Percentiles rank a stretch among this genome's conserved stretches.
These are phyloP conservation scores for Spondyliosoma cantharus DNA, from an alignment of 2,797 vertebrate species.

Conservation along the genomic window DNA sequence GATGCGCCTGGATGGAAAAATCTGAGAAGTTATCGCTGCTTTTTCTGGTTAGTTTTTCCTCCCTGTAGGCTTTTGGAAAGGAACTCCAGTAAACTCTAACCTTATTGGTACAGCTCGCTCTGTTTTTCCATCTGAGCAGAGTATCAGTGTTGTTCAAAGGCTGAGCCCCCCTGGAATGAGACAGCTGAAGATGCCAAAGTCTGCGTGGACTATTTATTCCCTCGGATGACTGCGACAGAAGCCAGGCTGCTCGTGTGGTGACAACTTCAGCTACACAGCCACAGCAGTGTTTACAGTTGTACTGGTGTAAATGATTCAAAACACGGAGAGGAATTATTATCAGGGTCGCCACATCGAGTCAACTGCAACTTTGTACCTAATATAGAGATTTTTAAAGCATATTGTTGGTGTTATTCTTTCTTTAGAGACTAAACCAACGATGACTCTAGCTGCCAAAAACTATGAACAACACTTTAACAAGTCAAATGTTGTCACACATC, in stretches of 20 bases:
- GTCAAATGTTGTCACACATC: neutral
- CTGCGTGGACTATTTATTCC: slow-evolving; percentile 70
- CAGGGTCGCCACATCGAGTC: neutral
- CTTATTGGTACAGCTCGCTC: slow-evolving; percentile 24
- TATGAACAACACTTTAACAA: neutral
- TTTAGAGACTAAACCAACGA: neutral
- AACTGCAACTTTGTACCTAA: neutral
- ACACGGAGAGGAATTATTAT: slow-evolving; percentile 24
- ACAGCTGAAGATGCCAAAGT: slow-evolving; percentile 76
- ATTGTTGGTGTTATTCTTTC: neutral
- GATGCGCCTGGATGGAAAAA: slow-evolving; percentile 32
- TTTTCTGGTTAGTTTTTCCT: slow-evolving; percentile 25
- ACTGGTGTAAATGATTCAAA: slow-evolving; percentile 30
- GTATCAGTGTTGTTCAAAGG: slow-evolving; percentile 59
- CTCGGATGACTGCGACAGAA: slow-evolving; percentile 71
- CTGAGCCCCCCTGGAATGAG: slow-evolving; percentile 54
- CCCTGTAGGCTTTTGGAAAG: slow-evolving; percentile 37
- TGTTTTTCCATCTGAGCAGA: slow-evolving; percentile 63
- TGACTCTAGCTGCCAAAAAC: neutral
- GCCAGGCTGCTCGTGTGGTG: slow-evolving; percentile 64
- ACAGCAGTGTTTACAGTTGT: slow-evolving; percentile 51
- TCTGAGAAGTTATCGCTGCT: neutral
- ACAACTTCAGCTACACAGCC: slow-evolving; percentile 51
- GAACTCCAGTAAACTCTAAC: slow-evolving; percentile 22
- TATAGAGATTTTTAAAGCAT: neutral